Percentiles rank a stretch among this genome's conserved stretches.
Conservation (phyloP, 1,140 invertebrate genomes). For the Platyscapa corneri region DNA sequence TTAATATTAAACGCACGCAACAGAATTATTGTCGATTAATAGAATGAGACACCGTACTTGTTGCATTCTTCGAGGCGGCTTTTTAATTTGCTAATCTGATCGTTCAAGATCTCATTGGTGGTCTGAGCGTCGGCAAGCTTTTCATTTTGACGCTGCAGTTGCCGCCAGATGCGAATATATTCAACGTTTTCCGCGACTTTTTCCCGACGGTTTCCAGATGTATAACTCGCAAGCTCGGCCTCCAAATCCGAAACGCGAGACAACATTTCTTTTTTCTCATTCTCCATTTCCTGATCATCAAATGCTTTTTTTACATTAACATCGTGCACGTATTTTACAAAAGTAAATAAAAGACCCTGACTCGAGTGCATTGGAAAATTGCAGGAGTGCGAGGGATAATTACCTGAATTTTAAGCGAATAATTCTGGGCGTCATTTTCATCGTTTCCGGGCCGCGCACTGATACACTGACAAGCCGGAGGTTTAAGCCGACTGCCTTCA, state of each 20-base stretch:
- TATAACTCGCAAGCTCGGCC: slow-evolving; percentile 57
- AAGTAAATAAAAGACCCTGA: neutral
- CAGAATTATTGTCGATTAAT: neutral
- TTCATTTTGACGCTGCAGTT: slow-evolving; percentile 68
- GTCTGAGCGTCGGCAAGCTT: slow-evolving; percentile 60
- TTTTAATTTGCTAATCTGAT: slow-evolving; percentile 63
- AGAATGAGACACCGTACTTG: slow-evolving; percentile 54
- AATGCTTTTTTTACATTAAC: neutral
- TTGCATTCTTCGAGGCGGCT: slow-evolving; percentile 60
- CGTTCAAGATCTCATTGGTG: slow-evolving; percentile 60
- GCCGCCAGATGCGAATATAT: slow-evolving; percentile 67
- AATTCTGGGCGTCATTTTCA: slow-evolving; percentile 55
- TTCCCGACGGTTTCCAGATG: slow-evolving; percentile 59
- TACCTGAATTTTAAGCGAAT: slow-evolving; percentile 65
- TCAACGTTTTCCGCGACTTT: slow-evolving; percentile 70
- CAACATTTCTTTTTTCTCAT: slow-evolving; percentile 63
- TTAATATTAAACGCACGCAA: neutral
- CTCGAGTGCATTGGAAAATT: neutral
- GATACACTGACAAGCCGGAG: slow-evolving; percentile 60
- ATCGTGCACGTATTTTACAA: too few species aligned
- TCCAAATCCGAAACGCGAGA: slow-evolving; percentile 65
- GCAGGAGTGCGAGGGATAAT: neutral
- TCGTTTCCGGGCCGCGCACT: slow-evolving; percentile 53
- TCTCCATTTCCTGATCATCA: slow-evolving; percentile 61
- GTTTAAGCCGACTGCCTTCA: slow-evolving; percentile 64